Conservation (phyloP, 2,113 vertebrate genomes). For the Larimichthys crocea region DNA sequence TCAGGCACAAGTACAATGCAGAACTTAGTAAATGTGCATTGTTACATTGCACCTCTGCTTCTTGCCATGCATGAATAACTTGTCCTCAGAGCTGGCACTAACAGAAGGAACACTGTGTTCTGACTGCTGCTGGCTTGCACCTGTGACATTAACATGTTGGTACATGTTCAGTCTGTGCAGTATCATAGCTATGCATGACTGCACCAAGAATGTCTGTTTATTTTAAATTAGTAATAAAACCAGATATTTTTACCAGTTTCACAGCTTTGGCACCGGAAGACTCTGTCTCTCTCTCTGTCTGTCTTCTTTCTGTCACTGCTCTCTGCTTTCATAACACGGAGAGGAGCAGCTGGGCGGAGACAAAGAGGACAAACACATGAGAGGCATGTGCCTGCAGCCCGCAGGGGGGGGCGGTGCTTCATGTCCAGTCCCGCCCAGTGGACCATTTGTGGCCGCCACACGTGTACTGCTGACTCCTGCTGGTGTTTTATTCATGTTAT, state of each 20-base stretch:
- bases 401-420: not conserved
- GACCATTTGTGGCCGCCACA: not conserved
- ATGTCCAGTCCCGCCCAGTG: not conserved
- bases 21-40: no score
- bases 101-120: constrained; percentile 29
- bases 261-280: not conserved
- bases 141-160: not conserved
- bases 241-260: constrained; percentile 41
- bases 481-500: no score
- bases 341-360: constrained; percentile 40
- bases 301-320: not conserved
- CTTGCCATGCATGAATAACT: not conserved
- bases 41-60: no score
- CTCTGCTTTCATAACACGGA: constrained; percentile 50
- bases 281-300: no score
- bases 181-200: no score
- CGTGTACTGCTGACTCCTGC: no score
- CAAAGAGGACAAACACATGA: not conserved
- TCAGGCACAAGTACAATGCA: no score
- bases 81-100: not conserved
- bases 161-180: constrained; percentile 2
- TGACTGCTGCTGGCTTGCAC: not conserved
- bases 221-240: not conserved
- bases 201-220: not conserved
- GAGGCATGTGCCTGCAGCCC: constrained; percentile 6